These are phyloP conservation scores for Panopea generosa DNA, from an alignment of 2,888 invertebrate genomes.

Conservation along the genomic window DNA sequence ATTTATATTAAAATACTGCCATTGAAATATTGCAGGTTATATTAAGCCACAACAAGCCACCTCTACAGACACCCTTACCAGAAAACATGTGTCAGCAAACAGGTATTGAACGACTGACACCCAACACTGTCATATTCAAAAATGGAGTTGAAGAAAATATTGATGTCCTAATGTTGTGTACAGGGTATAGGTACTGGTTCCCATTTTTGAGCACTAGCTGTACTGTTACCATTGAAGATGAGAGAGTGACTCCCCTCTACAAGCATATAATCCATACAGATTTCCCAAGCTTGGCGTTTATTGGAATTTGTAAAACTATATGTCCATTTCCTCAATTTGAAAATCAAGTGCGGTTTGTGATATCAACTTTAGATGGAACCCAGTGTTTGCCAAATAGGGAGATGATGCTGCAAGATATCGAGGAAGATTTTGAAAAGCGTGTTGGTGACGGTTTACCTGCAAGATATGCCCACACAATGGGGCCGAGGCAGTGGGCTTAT, in stretches of 20 bases:
- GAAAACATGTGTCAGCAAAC: conserved; percentile 77
- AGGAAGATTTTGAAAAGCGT: conserved; percentile 88
- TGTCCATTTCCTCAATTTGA: conserved; percentile 95
- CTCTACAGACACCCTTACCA: conserved; percentile 68
- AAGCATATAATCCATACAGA: conserved; percentile 94
- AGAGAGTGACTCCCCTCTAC: conserved; percentile 93
- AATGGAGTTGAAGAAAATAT: conserved; percentile 88
- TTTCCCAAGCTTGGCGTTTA: conserved; percentile 92
- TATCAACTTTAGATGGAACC: conserved; percentile 89
- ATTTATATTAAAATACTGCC: no score
- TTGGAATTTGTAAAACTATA: conserved; percentile 93
- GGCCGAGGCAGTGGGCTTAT: conserved; percentile 90
- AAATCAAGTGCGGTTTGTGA: conserved; percentile 90
- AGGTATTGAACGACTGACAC: conserved; percentile 70
- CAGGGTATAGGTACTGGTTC: conserved; percentile 92
- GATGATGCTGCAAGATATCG: conserved; percentile 90
- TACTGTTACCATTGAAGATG: conserved; percentile 90
- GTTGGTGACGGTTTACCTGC: conserved; percentile 89
- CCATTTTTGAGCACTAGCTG: conserved; percentile 91
- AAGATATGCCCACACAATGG: conserved; percentile 94
- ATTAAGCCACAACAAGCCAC: conserved; percentile 78
- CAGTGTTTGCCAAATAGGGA: conserved; percentile 88
- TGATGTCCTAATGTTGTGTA: conserved; percentile 90
- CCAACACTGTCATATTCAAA: conserved; percentile 83
- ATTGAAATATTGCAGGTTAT: conserved; percentile 72